phyloP scores from a whole-genome alignment of 2,113 vertebrate genomes.

The Notiomystis cincta region DNA sequence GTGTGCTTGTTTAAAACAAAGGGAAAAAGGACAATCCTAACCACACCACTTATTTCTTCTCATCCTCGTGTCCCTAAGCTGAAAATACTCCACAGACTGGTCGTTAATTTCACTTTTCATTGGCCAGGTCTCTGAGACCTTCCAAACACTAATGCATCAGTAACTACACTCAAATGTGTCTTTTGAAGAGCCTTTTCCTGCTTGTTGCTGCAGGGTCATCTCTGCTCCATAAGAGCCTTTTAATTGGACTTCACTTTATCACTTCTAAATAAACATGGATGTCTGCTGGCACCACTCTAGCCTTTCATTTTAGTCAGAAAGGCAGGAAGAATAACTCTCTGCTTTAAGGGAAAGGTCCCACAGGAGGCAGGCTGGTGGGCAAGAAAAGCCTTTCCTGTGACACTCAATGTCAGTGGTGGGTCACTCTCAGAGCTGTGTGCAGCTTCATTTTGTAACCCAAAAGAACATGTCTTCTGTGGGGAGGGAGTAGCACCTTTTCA shows the following conservation, averaged over 20 bases:
- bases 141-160: not conserved
- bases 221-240: not conserved
- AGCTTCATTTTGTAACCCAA: too few relatives aligned
- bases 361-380: not conserved
- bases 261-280: not conserved
- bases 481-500: not conserved
- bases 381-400: not conserved
- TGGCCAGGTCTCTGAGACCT: not conserved
- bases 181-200: not conserved
- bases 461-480: not conserved
- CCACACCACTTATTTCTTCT: not conserved
- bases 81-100: not conserved
- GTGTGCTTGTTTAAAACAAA: not conserved
- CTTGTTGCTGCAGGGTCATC: not conserved
- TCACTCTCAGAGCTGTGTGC: not conserved
- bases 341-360: not conserved
- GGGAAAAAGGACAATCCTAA: not conserved
- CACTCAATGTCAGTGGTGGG: not conserved
- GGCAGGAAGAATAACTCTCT: not conserved
- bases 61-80: not conserved
- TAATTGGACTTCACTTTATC: not conserved
- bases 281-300: not conserved
- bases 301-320: not conserved
- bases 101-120: not conserved
- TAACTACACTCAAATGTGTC: not conserved